Evolutionary conservation across 2,113 vertebrate genomes (phyloP), one percentile per base, ranked within the genome.

Genomic region (Galbula dea): DNA sequence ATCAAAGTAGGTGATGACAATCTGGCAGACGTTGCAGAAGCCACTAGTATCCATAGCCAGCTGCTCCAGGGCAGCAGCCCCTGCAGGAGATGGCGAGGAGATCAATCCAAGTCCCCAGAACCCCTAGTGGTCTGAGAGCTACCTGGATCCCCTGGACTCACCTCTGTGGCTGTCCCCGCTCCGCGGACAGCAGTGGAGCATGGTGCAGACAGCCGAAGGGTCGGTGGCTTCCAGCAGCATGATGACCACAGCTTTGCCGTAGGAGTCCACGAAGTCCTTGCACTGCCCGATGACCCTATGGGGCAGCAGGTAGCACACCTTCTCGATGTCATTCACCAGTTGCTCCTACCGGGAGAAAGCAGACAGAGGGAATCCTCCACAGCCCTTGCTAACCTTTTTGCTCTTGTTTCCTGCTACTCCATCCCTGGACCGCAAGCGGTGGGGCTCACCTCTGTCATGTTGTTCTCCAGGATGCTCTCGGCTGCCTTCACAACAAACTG

Each of bases 11-110:
- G 48, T 62, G 41, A 99, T 95, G 3, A 99, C 26, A 88, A 98
- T 95, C 96, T 99, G 98, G 96, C 99, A 99, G 43, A 99, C 97
- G 0, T 98, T 96, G 85, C 99, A 99, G 97, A 97, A 98, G n/a
- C 96, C 96, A 0, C 97, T 98, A 0, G 86, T 22, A 15, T 97
- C 96, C 27, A 86, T 59, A 1, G 10, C 34, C 68, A 94, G 58
- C 66, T 65, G 96, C 37, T 89, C 86, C 34, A 93, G 78, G 9
- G 29, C 15, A 0, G 36, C 39, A 5, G 41, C 32, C 34, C 68
- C 96, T 97, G 86, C 1, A 0, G 63, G 57, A 67, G 48, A 57
- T 0, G 10, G 23, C 9, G 15, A 43, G 10, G 6, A 7, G 48
- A 65, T n/a, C n/a, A n/a, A n/a, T n/a, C n/a, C n/a, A n/a, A n/a